Evolutionary conservation across 1,140 invertebrate species (phyloP), one percentile per base, ranked within the genome.

Genomic region (Brachionus sp.): DNA sequence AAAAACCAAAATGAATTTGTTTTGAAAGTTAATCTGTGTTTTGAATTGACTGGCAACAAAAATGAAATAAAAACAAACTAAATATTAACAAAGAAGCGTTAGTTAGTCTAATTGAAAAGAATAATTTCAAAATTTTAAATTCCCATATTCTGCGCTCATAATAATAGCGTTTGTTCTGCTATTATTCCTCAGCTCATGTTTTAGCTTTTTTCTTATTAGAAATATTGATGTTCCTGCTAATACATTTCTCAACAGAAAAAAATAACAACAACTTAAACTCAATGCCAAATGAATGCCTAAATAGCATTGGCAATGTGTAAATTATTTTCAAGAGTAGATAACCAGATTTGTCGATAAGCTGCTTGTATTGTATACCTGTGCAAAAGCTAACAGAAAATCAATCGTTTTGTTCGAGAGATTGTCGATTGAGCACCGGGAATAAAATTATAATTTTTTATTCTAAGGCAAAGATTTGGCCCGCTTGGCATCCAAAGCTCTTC

Each of bases 61-160:
- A 57, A n/a, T n/a, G n/a, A n/a, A n/a, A n/a, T n/a, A n/a, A 57
- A 57, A 57, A 9, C 19, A 57, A 57, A 13, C 50, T 57, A 19
- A 57, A 19, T 23, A 57, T 9, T 19, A n/a, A 57, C 44, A 50
- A 57, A 57, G 50, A 57, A 57, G 50, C 50, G 50, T 57, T 57
- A 57, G 29, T 3, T n/a, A n/a, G 50, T 53, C 50, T 53, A 53
- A 53, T 16, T 57, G n/a, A 23, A 57, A 19, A 57, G 9, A 57
- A 57, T 57, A 57, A 57, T 57, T 57, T 57, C 50, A 57, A 57
- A 57, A 57, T 57, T 57, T 57, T 19, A 57, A 57, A 57, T 19
- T 57, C 50, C 50, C n/a, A 57, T 57, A 57, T 57, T 57, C 50
- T 57, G n/a, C 50, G 29, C 9, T 57, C 7, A 57, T 57, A 23